Conservation (phyloP, 2,888 invertebrate species). For the Habroteleia sp. region DNA sequence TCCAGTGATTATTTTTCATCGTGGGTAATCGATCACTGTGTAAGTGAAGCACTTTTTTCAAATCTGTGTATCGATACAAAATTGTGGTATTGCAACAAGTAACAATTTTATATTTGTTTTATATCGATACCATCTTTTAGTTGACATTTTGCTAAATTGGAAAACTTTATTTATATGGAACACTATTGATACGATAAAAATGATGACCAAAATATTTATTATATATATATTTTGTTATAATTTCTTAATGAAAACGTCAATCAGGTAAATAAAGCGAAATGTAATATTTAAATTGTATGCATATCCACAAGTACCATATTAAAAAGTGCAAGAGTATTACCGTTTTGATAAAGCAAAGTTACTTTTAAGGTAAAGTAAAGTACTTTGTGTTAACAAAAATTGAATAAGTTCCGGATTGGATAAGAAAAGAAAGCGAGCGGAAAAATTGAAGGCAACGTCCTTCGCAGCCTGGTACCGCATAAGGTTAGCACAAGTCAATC, state of each 20-base stretch:
- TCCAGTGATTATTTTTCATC: slow-evolving; percentile 33
- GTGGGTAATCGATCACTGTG: slow-evolving; percentile 42
- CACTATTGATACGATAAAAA: too few relatives aligned
- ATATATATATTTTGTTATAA: too few relatives aligned
- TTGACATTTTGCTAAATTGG: slow-evolving; percentile 44
- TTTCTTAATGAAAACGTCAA: too few relatives aligned
- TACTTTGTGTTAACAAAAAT: too few relatives aligned
- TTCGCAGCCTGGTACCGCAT: slow-evolving; percentile 47
- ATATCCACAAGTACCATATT: too few relatives aligned
- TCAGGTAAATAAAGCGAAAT: too few relatives aligned
- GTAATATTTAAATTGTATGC: too few relatives aligned
- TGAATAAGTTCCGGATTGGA: too few relatives aligned
- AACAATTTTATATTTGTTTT: slow-evolving; percentile 44
- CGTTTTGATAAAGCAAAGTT: too few relatives aligned
- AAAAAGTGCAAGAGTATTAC: too few relatives aligned
- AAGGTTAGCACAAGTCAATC: slow-evolving; percentile 51
- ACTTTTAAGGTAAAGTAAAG: too few relatives aligned
- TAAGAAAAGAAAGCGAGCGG: slow-evolving; percentile 14
- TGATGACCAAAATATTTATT: too few relatives aligned
- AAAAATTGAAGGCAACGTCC: slow-evolving; percentile 44
- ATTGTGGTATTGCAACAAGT: slow-evolving; percentile 41
- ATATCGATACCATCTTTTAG: slow-evolving; percentile 39
- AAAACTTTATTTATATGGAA: slow-evolving; percentile 26
- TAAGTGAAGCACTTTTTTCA: slow-evolving; percentile 28
- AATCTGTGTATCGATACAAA: slow-evolving; percentile 29